A percentile compares a stretch with the other conserved stretches of the same genome.
Conservation (phyloP, 2,113 vertebrate genomes). For the Alectura lathami region DNA sequence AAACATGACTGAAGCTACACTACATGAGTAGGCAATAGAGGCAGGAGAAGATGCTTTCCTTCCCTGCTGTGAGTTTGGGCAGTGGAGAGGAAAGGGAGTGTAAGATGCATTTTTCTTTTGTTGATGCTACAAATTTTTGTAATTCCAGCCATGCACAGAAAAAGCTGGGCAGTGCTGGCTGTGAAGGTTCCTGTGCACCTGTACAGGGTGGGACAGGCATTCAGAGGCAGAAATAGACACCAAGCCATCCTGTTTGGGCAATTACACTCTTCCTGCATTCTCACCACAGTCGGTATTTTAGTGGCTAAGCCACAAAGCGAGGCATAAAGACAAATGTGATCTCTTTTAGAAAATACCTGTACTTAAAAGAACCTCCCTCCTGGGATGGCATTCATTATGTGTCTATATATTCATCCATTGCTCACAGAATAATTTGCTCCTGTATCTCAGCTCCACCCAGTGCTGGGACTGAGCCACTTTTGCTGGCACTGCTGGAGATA, state of each 20-base stretch:
- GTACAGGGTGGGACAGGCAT: slow-evolving; percentile 48
- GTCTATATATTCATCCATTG: slow-evolving; percentile 33
- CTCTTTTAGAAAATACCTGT: slow-evolving; percentile 19
- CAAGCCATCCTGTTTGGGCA: slow-evolving; percentile 27
- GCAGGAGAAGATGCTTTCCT: background rate
- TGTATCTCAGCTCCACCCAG: background rate
- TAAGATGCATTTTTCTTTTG: rapidly evolving
- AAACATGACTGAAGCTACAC: background rate
- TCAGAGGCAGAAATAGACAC: slow-evolving; percentile 51
- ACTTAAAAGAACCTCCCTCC: slow-evolving; percentile 35
- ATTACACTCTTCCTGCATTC: slow-evolving; percentile 42
- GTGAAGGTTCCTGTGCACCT: slow-evolving; percentile 17
- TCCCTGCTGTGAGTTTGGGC: background rate
- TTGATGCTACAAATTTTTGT: background rate
- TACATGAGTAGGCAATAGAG: rapidly evolving
- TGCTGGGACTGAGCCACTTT: background rate
- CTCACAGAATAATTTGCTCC: slow-evolving; percentile 29
- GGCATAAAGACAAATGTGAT: background rate
- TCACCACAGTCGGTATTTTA: background rate
- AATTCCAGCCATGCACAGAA: background rate
- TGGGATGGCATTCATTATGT: background rate
- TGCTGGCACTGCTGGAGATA: background rate
- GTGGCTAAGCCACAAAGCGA: background rate
- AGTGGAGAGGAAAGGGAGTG: background rate
- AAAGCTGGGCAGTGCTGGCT: slow-evolving; percentile 14